Evolutionary conservation across 37 sponge, comb jelly and placozoan species (phyloP), one percentile per base, ranked within the genome.

Genomic region (Hormiphora californensis): DNA sequence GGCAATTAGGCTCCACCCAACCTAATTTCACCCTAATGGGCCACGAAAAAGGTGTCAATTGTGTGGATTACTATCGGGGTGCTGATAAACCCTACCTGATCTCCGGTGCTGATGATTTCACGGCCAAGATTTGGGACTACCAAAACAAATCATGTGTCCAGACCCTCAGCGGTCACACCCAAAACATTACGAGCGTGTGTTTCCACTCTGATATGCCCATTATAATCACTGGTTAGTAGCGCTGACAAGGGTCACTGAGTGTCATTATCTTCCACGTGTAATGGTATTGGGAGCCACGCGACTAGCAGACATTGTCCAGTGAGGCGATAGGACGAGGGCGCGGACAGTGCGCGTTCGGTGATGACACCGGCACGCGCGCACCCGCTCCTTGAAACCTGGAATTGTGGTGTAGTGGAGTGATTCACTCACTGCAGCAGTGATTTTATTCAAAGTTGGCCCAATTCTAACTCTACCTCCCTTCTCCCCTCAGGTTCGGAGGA

Each of bases 1-100:
- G 98, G 98, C 95, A 94, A 86, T 89, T 97, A 19, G 98, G 98
- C 12, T 92, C 93, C 33, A 28, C 89, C 25, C 87, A 69, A 43
- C 92, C 98, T n/a, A 97, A 97, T 90, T 97, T 94, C 90, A 94
- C 98, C 32, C 90, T 97, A 86, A 94, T 94, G 86, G 98, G 98
- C 17, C 98, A 97, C 54, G 92, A 94, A 21, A 94, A 94, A 81
- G 98, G 98, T 0, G 91, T 97, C 69, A 97, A 97, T 85, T 91
- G 92, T 63, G 49, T 97, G 40, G 98, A 94, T 87, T 97, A 97
- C 85, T 97, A 94, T 85, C 93, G 93, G 41, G 98, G 98, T 0
- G 98, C 95, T 21, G 98, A 97, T 88, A 97, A 94, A 78, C 98
- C 98, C 4, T 94, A 97, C 81, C 86, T 97, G 51, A 89, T 97